Base-by-base conservation (phyloP, 2,888 invertebrate genomes). In the Aphodius granarius region DNA sequence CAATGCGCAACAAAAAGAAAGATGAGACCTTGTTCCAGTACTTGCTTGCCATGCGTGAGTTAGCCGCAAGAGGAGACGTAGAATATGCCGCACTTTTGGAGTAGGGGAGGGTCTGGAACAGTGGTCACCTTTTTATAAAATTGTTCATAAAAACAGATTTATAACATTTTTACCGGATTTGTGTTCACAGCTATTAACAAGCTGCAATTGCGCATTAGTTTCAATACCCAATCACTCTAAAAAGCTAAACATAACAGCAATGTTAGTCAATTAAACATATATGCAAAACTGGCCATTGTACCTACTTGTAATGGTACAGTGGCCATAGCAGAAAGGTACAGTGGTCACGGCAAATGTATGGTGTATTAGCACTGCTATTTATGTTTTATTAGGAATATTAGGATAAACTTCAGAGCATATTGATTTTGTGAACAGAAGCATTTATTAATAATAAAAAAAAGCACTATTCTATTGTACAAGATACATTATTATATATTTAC, bases 1-100 rank as follows among this genome's bases (percentile, higher is more conserved):
- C 78, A 20, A 70, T 78, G 9, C 74, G 83, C 15, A 84, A 81
- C 63, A 86, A 84, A 79, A 79, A 81, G 17, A 79, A 75, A 17
- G 80, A 82, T n/a, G 85, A 86, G 77, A 83, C 83, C 0, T 80
- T 81, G 6, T 84, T 84, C 75, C 84, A 86, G 73, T 87, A 86
- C 77, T 82, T 84, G 16, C 76, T 85, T 2, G 72, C 71, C 13
- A 87, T 86, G 85, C 83, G 83, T 75, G 85, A 87, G 78, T 76
- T 86, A 16, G 86, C 84, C 16, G 78, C 81, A 5, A 81, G 84
- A 71, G 85, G 81, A 0, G 78, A 78, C 2, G 78, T 86, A 21
- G 85, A 86, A 79, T 81, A 82, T 20, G 83, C 78, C 71, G 82
- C 81, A 2, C 66, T 86, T 3, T 86, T 85, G 3, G 84, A 85